phyloP scores from a whole-genome alignment of 2,113 vertebrate genomes.

The Anolis carolinensis region DNA sequence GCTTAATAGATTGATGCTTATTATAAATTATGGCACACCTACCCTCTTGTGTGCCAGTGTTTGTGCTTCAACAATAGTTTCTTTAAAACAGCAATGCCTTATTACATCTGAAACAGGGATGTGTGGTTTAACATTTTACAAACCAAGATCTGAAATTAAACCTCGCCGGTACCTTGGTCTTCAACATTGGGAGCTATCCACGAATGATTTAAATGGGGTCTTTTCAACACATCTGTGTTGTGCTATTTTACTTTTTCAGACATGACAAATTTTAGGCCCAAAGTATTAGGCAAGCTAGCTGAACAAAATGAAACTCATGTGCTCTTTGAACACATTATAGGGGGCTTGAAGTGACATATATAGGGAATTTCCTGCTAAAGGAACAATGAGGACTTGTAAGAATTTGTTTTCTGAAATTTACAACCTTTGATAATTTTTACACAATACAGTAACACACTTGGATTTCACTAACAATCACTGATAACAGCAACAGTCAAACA shows the following conservation, averaged over 20 bases:
- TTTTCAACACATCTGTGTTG: background rate
- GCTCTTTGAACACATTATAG: no score
- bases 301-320: background rate
- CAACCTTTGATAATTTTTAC: conserved; percentile 21
- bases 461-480: background rate
- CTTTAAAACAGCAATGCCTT: background rate
- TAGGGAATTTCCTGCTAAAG: background rate
- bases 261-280: background rate
- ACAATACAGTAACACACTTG: background rate
- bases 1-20: background rate
- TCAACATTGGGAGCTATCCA: no score
- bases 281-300: background rate
- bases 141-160: background rate
- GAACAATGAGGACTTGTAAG: background rate
- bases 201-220: background rate
- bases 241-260: conserved; percentile 1
- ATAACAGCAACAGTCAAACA: background rate
- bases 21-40: no score
- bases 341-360: no score
- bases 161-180: no score
- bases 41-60: background rate
- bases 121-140: background rate
- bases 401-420: conserved; percentile 18
- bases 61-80: background rate
- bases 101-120: background rate